These are phyloP conservation scores for Ptychodera flava DNA, from an alignment of 35 echinoderm and acorn worm species.

Conservation along the genomic window DNA sequence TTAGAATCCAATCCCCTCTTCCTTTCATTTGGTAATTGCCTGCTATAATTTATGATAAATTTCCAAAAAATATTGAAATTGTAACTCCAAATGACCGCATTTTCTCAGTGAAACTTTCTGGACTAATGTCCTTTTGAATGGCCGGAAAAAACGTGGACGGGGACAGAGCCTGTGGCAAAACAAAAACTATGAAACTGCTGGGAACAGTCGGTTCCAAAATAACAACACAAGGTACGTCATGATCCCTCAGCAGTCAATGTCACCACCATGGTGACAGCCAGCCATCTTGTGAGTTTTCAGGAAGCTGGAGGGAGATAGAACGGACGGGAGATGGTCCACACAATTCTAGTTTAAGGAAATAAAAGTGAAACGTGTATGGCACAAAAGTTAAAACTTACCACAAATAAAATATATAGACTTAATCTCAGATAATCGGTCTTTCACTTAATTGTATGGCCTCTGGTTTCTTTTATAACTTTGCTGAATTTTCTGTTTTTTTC, in stretches of 20 bases:
- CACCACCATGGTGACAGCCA: neutral
- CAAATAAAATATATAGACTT: neutral
- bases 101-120: neutral
- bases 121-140: neutral
- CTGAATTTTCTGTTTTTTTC: too few relatives aligned
- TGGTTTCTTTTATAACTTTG: too few relatives aligned
- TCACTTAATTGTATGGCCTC: too few relatives aligned
- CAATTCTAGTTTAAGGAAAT: neutral
- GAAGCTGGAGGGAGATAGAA: neutral
- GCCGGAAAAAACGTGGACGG: neutral
- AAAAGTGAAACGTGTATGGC: neutral
- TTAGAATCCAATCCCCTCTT: too few relatives aligned
- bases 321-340: too few relatives aligned
- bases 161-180: neutral
- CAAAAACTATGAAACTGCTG: neutral
- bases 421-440: too few relatives aligned
- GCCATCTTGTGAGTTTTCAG: neutral
- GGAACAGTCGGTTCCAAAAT: neutral
- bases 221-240: neutral
- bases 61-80: too few relatives aligned
- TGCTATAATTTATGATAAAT: too few relatives aligned
- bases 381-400: neutral
- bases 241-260: neutral
- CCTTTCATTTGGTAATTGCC: too few relatives aligned
- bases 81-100: neutral